Percentiles rank a stretch among this genome's conserved stretches.
Evolutionary conservation across 2,797 vertebrate species (phyloP).

Genomic region (Falco naumanni): DNA sequence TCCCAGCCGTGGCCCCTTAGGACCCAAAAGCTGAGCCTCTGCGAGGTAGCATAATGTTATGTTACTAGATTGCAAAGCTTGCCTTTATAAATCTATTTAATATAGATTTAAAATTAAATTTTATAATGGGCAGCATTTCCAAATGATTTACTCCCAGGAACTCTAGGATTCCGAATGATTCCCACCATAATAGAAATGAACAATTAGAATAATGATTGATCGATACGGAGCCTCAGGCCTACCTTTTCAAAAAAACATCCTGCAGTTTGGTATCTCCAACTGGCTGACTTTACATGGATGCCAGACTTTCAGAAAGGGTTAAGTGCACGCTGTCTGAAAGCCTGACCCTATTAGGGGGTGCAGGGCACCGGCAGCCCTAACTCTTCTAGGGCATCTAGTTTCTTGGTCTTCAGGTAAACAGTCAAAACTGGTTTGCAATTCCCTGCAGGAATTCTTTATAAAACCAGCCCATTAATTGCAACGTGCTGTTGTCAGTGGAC

Average conservation of each 20-base stretch:
- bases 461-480: not conserved
- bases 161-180: conserved; percentile 69
- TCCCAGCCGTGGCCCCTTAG: not conserved
- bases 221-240: not conserved
- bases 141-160: conserved; percentile 71
- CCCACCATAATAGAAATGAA: conserved; percentile 64
- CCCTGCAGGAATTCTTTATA: not conserved
- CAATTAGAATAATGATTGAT: conserved; percentile 71
- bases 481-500: not conserved
- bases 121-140: conserved; percentile 69
- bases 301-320: not conserved
- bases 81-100: conserved; percentile 71
- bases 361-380: not conserved
- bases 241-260: not conserved
- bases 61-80: conserved; percentile 61
- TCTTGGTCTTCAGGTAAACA: not conserved
- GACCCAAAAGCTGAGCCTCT: conserved; percentile 26
- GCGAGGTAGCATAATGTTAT: conserved; percentile 56
- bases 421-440: not conserved
- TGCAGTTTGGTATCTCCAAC: not conserved
- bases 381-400: not conserved
- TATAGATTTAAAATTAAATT: conserved; percentile 73
- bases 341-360: not conserved
- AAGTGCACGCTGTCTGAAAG: conserved; percentile 5
- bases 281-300: not conserved